Conservation (phyloP, 2,113 vertebrate genomes). For the Peucedramus taeniatus region DNA sequence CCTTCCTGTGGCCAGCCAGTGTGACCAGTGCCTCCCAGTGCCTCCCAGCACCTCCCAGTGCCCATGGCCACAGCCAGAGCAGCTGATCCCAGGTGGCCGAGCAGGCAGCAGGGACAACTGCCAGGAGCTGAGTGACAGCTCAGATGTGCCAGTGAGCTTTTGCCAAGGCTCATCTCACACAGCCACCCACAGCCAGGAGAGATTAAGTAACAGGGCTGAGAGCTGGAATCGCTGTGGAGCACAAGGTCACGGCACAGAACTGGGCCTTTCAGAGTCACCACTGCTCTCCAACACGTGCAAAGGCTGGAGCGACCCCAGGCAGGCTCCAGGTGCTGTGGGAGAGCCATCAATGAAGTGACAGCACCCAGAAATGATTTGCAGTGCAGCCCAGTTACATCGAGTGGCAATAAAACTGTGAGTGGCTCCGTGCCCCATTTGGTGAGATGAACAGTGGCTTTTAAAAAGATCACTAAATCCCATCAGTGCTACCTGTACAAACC, state of each 20-base stretch:
- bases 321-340: neutral
- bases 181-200: neutral
- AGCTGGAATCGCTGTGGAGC: neutral
- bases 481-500: neutral
- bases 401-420: neutral
- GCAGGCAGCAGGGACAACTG: neutral
- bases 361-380: neutral
- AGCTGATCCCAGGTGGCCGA: neutral
- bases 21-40: neutral
- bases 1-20: accelerated
- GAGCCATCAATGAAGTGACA: neutral
- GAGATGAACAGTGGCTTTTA: conserved; percentile 8
- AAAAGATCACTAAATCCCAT: conserved; percentile 36
- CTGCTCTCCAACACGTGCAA: neutral
- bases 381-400: neutral
- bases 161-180: neutral
- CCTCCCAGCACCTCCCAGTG: neutral
- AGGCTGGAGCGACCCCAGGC: neutral
- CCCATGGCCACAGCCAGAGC: accelerated
- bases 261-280: neutral
- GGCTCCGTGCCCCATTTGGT: neutral
- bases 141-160: neutral
- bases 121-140: neutral
- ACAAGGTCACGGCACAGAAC: neutral
- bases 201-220: neutral